phyloP scores from a whole-genome alignment of 2,888 invertebrate genomes.

The Drosophila mercatorum region DNA sequence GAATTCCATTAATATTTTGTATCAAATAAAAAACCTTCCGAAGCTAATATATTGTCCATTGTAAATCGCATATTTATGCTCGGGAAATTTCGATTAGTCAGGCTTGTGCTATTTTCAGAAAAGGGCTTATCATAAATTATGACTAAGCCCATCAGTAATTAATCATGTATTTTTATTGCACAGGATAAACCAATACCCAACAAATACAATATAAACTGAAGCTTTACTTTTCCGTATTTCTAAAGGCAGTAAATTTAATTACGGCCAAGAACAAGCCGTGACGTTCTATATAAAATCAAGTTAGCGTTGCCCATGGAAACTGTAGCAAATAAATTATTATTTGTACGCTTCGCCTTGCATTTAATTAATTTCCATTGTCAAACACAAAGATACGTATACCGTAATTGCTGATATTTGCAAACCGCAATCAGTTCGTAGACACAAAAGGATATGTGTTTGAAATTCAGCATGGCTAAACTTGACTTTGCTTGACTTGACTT shows the following conservation, averaged over 20 bases:
- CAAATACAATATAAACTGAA: not conserved
- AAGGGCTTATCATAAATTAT: slow-evolving; percentile 11
- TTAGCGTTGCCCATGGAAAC: slow-evolving; percentile 40
- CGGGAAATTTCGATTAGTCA: slow-evolving; percentile 5
- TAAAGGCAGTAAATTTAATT: slow-evolving; percentile 28
- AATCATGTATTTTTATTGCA: slow-evolving; percentile 12
- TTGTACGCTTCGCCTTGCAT: slow-evolving; percentile 17
- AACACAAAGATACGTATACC: slow-evolving; percentile 6
- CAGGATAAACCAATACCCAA: not conserved
- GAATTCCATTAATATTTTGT: slow-evolving; percentile 16
- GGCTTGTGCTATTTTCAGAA: slow-evolving; percentile 3
- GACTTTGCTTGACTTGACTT: slow-evolving; percentile 18
- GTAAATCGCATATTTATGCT: not conserved
- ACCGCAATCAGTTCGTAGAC: slow-evolving; percentile 17
- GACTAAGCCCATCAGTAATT: slow-evolving; percentile 20
- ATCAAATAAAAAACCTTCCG: slow-evolving; percentile 2
- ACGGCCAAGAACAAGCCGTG: slow-evolving; percentile 25
- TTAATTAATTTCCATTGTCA: slow-evolving; percentile 47
- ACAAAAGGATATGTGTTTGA: slow-evolving; percentile 32
- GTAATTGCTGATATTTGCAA: slow-evolving; percentile 18
- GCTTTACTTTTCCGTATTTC: not conserved
- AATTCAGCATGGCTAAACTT: not conserved
- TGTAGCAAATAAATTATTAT: slow-evolving; percentile 48
- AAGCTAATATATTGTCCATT: not conserved
- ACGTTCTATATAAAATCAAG: slow-evolving; percentile 47